Percentiles rank a stretch among this genome's conserved stretches.
These are phyloP conservation scores for Clamator glandarius DNA, from an alignment of 2,797 vertebrate genomes.

Conservation along the genomic window DNA sequence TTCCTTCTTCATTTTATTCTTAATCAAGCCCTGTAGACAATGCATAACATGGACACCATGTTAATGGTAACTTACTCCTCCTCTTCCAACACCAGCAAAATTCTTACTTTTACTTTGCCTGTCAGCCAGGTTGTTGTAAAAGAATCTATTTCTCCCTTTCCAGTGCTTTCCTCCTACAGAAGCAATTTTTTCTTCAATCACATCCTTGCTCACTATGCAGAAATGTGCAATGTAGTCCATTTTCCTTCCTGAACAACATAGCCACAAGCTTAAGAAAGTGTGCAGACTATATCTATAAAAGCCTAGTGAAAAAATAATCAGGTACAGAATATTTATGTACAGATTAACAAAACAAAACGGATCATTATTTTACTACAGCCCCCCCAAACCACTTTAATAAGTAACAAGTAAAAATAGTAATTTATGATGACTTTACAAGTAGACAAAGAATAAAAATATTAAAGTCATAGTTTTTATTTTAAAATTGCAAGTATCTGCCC, in stretches of 20 bases:
- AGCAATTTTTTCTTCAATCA: neutral
- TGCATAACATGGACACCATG: accelerated
- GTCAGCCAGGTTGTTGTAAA: neutral
- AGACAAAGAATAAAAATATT: neutral
- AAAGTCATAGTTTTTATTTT: neutral
- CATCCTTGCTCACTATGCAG: neutral
- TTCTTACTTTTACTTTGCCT: neutral
- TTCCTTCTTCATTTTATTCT: neutral
- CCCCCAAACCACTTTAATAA: neutral
- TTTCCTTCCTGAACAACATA: neutral
- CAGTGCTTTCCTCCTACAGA: neutral
- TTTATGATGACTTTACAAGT: neutral
- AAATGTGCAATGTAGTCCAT: neutral
- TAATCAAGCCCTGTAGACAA: neutral
- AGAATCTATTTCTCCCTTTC: neutral
- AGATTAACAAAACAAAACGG: neutral
- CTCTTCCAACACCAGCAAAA: neutral
- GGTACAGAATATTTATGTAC: neutral
- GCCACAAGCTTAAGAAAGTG: neutral
- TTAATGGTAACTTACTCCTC: neutral
- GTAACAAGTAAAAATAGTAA: neutral
- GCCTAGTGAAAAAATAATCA: neutral
- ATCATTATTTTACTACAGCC: neutral
- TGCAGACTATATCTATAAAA: neutral
- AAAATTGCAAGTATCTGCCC: neutral